A percentile compares a stretch with the other conserved stretches of the same genome.
phyloP scores from a whole-genome alignment of 2,888 invertebrate species.

The Agrochola litura region DNA sequence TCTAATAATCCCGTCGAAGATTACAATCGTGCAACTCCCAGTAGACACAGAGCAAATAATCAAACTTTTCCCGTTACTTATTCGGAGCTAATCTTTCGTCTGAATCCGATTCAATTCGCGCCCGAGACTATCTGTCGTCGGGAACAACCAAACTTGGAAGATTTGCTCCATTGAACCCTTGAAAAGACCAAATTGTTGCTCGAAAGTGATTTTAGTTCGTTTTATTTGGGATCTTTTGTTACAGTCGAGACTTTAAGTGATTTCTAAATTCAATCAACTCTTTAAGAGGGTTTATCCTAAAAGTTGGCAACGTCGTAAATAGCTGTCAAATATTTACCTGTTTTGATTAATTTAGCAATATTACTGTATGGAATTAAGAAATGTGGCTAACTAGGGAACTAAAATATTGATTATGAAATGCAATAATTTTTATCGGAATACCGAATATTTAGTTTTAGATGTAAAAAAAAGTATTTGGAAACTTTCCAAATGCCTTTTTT shows the following conservation, averaged over 20 bases:
- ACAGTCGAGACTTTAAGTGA: background rate
- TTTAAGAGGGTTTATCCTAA: background rate
- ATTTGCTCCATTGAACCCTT: slow-evolving; percentile 58
- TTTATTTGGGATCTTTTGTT: slow-evolving; percentile 35
- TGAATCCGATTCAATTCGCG: slow-evolving; percentile 63
- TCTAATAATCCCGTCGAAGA: slow-evolving; percentile 23
- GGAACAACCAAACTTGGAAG: slow-evolving; percentile 61
- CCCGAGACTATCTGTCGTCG: slow-evolving; percentile 55
- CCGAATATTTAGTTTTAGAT: too few species aligned
- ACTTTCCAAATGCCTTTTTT: too few species aligned
- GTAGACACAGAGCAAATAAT: slow-evolving; percentile 51
- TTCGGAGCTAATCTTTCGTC: slow-evolving; percentile 61
- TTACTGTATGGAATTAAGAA: too few species aligned
- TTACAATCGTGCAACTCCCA: slow-evolving; percentile 9
- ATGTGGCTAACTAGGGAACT: too few species aligned
- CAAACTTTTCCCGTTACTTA: slow-evolving; percentile 55
- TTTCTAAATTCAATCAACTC: slow-evolving; percentile 5
- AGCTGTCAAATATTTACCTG: too few species aligned
- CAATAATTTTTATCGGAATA: too few species aligned
- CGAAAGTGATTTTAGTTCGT: slow-evolving; percentile 50
- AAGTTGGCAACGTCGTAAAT: too few species aligned
- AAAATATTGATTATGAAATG: too few species aligned
- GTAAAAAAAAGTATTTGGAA: too few species aligned
- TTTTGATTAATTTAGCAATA: too few species aligned
- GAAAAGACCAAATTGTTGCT: slow-evolving; percentile 50